phyloP scores from a whole-genome alignment of 1,140 invertebrate genomes.

The Drosophila guanche region DNA sequence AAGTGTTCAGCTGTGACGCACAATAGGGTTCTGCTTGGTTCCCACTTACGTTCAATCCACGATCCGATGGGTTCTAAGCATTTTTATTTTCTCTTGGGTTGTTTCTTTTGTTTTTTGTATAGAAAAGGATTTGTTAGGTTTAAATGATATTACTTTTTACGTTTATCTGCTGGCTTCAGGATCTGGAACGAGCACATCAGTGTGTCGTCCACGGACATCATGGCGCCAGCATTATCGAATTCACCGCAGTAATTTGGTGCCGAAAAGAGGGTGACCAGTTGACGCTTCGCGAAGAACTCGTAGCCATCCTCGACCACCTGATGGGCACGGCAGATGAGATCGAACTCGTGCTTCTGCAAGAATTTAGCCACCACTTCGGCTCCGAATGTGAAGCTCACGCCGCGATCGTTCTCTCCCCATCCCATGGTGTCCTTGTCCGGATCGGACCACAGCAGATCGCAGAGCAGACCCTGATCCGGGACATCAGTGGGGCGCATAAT shows the following conservation, averaged over 20 bases:
- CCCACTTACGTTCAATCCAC: slow-evolving; percentile 54
- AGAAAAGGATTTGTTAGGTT: slow-evolving; percentile 88
- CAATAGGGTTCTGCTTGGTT: slow-evolving; percentile 22
- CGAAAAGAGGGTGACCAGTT: slow-evolving; percentile 98
- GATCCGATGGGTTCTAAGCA: slow-evolving; percentile 52
- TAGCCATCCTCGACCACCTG: slow-evolving; percentile 99
- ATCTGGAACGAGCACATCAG: slow-evolving; percentile 99
- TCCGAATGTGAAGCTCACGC: slow-evolving; percentile 98
- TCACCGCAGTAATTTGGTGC: slow-evolving; percentile 99
- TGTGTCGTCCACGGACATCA: slow-evolving; percentile 99
- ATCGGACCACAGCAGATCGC: slow-evolving; percentile 99
- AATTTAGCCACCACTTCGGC: slow-evolving; percentile 97
- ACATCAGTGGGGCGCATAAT: slow-evolving; percentile 97
- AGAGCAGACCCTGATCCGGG: slow-evolving; percentile 95
- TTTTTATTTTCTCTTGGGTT: slow-evolving; percentile 58
- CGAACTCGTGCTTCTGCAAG: slow-evolving; percentile 96
- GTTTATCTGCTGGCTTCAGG: slow-evolving; percentile 99
- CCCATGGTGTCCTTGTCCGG: slow-evolving; percentile 96
- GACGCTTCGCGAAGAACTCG: slow-evolving; percentile 99
- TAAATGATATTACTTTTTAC: slow-evolving; percentile 97
- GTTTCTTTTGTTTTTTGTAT: slow-evolving; percentile 47
- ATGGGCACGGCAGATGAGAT: slow-evolving; percentile 98
- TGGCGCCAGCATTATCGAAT: slow-evolving; percentile 98
- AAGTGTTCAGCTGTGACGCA: slow-evolving; percentile 42
- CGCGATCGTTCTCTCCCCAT: slow-evolving; percentile 98